Evolutionary conservation across 1,140 invertebrate species (phyloP).

Genomic region (Hyles vespertilio): DNA sequence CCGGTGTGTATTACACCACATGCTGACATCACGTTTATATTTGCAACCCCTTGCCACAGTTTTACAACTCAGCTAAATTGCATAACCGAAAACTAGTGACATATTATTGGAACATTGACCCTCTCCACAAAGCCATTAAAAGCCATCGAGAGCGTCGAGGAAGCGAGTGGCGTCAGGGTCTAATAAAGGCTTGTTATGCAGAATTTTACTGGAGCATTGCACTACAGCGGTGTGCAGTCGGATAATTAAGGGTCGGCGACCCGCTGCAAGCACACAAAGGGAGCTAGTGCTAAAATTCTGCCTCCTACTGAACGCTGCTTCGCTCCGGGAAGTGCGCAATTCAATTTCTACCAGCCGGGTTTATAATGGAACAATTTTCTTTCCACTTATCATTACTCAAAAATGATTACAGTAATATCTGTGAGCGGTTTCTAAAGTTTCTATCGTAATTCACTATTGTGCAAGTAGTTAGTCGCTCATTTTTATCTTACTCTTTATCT

Average conservation of each 20-base stretch:
- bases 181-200: constrained; percentile 72
- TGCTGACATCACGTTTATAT: not conserved
- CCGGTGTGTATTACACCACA: constrained; percentile 28
- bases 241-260: constrained; percentile 67
- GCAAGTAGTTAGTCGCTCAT: constrained; percentile 4
- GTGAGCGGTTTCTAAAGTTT: constrained; percentile 4
- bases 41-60: no score
- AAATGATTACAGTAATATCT: constrained; percentile 12
- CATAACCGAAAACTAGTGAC: not conserved
- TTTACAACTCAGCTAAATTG: no score
- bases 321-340: constrained; percentile 32
- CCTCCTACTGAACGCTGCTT: constrained; percentile 21
- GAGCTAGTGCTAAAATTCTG: constrained; percentile 47
- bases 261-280: constrained; percentile 35
- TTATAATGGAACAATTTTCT: constrained; percentile 16
- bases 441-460: constrained; percentile 7
- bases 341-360: constrained; percentile 17
- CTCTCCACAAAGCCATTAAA: constrained; percentile 23
- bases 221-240: constrained; percentile 47
- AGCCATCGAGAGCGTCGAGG: constrained; percentile 29
- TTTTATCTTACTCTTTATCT: constrained; percentile 18
- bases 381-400: constrained; percentile 11
- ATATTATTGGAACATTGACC: not conserved
- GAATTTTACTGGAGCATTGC: constrained; percentile 72
- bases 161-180: constrained; percentile 43